Evolutionary conservation across 2,888 invertebrate genomes (phyloP).

Genomic region (Eustalomyia histrio): DNA sequence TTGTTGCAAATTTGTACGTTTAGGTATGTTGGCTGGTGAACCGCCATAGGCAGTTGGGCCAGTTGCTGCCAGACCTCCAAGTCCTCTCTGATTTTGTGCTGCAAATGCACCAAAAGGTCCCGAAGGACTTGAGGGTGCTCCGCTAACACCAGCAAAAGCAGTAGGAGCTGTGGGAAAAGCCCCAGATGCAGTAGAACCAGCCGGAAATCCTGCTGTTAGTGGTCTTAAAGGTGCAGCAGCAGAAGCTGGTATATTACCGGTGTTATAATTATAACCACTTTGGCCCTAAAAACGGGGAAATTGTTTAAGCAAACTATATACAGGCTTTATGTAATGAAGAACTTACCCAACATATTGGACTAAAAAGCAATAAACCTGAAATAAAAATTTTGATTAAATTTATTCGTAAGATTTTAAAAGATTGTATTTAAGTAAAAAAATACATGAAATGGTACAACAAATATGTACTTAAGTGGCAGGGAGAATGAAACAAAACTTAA

Average conservation of each 20-base stretch:
- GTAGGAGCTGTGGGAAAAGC: conserved; percentile 71
- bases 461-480: too few relatives aligned
- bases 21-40: conserved; percentile 65
- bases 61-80: conserved; percentile 66
- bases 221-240: conserved; percentile 66
- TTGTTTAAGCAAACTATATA: not conserved
- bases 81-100: conserved; percentile 67
- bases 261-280: conserved; percentile 86
- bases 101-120: conserved; percentile 66
- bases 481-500: too few relatives aligned
- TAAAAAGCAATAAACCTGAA: conserved; percentile 70
- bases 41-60: conserved; percentile 72
- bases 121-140: conserved; percentile 62
- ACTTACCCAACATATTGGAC: conserved; percentile 70
- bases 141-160: conserved; percentile 60
- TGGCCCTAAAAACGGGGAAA: conserved; percentile 81
- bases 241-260: conserved; percentile 70
- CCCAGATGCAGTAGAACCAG: conserved; percentile 43
- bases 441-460: too few relatives aligned
- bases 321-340: not conserved
- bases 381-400: conserved; percentile 6
- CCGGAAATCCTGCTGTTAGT: conserved; percentile 33
- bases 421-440: too few relatives aligned
- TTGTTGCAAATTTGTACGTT: conserved; percentile 62
- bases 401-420: not conserved